A percentile compares a stretch with the other conserved stretches of the same genome.
phyloP scores from a whole-genome alignment of 2,113 vertebrate genomes.

The Silurus meridionalis region DNA sequence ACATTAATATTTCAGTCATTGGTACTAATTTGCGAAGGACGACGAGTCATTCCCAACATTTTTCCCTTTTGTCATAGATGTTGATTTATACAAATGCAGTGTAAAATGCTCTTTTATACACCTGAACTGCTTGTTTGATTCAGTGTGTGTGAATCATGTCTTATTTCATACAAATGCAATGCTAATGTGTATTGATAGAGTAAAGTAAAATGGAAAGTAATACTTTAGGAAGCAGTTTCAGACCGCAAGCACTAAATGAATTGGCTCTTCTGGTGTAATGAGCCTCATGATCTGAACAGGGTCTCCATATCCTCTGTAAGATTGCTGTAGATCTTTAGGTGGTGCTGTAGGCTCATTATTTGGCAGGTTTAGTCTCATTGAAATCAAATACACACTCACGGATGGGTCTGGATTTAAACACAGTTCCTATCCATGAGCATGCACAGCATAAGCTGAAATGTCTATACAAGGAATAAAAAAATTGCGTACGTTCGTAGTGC shows the following conservation, averaged over 20 bases:
- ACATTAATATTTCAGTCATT: background rate
- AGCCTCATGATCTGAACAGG: background rate
- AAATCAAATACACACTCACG: background rate
- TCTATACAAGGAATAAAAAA: background rate
- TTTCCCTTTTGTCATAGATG: background rate
- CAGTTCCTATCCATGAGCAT: background rate
- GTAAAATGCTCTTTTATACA: background rate
- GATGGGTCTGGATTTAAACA: background rate
- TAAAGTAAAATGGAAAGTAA: background rate
- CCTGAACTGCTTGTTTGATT: background rate
- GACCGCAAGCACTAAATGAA: background rate
- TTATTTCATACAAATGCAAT: background rate
- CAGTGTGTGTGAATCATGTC: background rate
- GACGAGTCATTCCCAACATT: background rate
- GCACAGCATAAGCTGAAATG: background rate
- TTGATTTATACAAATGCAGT: background rate
- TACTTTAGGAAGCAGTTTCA: background rate
- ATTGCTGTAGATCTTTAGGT: background rate
- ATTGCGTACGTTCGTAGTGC: background rate
- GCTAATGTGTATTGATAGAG: background rate
- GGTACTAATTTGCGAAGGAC: background rate
- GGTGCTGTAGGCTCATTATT: constrained; percentile 27
- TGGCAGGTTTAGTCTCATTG: background rate
- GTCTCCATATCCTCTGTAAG: background rate
- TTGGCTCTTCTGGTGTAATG: background rate